phyloP scores from a whole-genome alignment of 2,888 invertebrate species.

The Agonopterix heracliana region DNA sequence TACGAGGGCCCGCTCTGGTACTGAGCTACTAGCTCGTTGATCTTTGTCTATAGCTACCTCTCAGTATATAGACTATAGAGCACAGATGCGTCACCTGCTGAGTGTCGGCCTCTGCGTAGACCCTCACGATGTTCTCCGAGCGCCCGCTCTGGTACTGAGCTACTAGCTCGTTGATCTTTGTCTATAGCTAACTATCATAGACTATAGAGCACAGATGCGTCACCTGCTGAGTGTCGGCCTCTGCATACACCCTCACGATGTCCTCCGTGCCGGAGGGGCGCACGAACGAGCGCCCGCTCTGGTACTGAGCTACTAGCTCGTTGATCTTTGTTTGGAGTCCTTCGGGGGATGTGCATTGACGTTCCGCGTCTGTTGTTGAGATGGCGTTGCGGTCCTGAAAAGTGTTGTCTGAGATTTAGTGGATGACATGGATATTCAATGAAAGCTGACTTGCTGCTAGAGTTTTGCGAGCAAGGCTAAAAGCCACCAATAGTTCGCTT shows the following conservation, averaged over 20 bases:
- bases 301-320: constrained; percentile 79
- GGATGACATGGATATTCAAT: no score
- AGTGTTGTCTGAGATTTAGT: no score
- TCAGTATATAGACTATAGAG: no score
- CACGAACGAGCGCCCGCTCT: constrained; percentile 90
- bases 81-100: constrained; percentile 78
- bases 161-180: no score
- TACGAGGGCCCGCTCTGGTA: constrained; percentile 93
- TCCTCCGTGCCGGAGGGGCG: constrained; percentile 99
- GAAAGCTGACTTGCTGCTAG: no score
- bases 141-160: constrained; percentile 76
- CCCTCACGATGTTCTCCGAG: constrained; percentile 94
- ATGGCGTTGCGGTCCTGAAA: constrained; percentile 87
- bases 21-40: no score
- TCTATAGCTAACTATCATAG: no score
- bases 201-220: no score
- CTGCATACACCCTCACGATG: constrained; percentile 96
- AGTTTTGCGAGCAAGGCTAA: no score
- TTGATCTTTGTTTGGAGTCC: constrained; percentile 91
- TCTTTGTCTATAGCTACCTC: no score
- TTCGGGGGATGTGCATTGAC: constrained; percentile 85
- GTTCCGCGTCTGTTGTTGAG: constrained; percentile 91
- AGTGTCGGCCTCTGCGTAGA: constrained; percentile 95
- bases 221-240: constrained; percentile 86
- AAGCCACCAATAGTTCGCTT: no score